Base-by-base conservation (phyloP, 2,113 vertebrate species). In the Platysternon megacephalum region DNA sequence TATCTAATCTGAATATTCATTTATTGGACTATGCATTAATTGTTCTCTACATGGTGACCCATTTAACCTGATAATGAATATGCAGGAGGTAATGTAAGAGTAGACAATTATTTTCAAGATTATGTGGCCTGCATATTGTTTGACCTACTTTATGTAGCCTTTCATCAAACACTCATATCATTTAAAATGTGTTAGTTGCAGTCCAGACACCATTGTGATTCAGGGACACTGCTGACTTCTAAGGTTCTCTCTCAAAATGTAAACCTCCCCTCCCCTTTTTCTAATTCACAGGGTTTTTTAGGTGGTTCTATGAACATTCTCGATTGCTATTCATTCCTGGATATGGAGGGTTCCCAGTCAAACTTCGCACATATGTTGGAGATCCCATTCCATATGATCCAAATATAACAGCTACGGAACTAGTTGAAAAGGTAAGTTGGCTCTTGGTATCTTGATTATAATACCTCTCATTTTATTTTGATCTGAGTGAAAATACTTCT, bases 271-370 rank as follows among this genome's bases (percentile, higher is more conserved):
- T 35, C 61, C 13, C 3, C 82, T 87, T 95, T 88, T 92, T 32
- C 8, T 14, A 94, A 44, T 65, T 92, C 89, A 94, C 91, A 99
- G 99, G 97, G 42, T 91, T 98, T 53, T 98, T 98, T 92, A 98
- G 97, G 49, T 99, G 98, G 98, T 2, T 99, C 53, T 99, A 99
- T 85, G 99, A 99, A 94, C 98, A 97, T 17, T 98, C 98, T 93
- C 98, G 98, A 42, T 93, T 98, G 58, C 99, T 99, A 2, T 58
- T 98, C 21, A 98, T 98, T 87, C 98, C 99, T 5, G 90, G 99
- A 82, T 99, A 99, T 81, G 99, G 99, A 53, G 99, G 99, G 52
- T 99, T 99, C 97, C 99, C 99, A 28, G 99, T 99, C 84, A 99
- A 99, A 95, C 98, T 99, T 79, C 98, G 98, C n/a, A 99, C 99